Conservation (phyloP, 2,888 invertebrate species). For the Caenorhabditis angaria region DNA sequence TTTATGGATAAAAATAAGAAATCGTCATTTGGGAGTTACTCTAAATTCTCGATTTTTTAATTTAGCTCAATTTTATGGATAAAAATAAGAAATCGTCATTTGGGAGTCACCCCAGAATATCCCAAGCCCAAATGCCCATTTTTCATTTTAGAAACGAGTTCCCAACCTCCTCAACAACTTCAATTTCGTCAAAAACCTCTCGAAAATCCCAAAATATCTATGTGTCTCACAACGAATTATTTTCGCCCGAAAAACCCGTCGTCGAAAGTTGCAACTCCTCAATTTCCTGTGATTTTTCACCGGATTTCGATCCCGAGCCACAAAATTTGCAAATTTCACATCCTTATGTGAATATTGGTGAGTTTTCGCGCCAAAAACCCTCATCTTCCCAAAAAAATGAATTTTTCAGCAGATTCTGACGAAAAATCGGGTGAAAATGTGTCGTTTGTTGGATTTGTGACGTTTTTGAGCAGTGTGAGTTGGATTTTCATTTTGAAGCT, state of each 20-base stretch:
- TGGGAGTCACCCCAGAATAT: too few species aligned
- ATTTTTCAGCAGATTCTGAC: too few species aligned
- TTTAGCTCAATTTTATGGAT: too few species aligned
- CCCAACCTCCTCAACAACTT: not conserved
- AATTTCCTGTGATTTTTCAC: not conserved
- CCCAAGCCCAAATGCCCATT: not conserved
- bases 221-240: constrained; percentile 9
- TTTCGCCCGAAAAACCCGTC: constrained; percentile 10
- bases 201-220: constrained; percentile 21
- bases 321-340: too few species aligned
- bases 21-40: too few species aligned
- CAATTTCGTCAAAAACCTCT: not conserved
- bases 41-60: too few species aligned
- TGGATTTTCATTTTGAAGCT: not conserved
- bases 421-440: constrained; percentile 21
- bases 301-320: too few species aligned
- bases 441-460: constrained; percentile 28
- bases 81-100: too few species aligned
- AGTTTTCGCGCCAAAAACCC: not conserved
- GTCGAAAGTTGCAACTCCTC: constrained; percentile 23
- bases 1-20: too few species aligned
- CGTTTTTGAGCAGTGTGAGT: constrained; percentile 28
- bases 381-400: too few species aligned
- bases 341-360: constrained; percentile 27
- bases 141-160: constrained; percentile 12